Evolutionary conservation across 2,888 invertebrate species (phyloP).

Genomic region (Scelioninae gen. 1): DNA sequence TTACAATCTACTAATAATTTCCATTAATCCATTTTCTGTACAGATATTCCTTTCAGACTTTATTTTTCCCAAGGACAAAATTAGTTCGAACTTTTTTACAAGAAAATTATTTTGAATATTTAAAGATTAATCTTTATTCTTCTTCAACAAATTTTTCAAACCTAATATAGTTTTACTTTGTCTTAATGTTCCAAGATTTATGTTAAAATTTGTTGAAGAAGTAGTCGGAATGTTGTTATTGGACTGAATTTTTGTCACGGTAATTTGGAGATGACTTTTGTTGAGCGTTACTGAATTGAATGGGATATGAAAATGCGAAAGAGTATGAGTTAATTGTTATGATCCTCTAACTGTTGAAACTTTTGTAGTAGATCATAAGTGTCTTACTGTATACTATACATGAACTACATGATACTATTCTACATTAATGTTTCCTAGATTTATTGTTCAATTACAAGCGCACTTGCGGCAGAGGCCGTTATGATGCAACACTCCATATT

Average conservation of each 20-base stretch:
- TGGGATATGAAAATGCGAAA: constrained; percentile 52
- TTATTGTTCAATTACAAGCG: constrained; percentile 73
- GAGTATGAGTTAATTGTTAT: constrained; percentile 78
- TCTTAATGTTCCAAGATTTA: background rate
- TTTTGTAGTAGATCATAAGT: constrained; percentile 83
- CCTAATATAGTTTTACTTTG: background rate
- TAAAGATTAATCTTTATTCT: background rate
- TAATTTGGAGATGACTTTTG: constrained; percentile 50
- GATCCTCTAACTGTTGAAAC: constrained; percentile 83
- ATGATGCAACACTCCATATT: constrained; percentile 70
- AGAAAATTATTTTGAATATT: too few relatives aligned
- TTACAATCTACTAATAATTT: too few relatives aligned
- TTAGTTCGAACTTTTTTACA: too few relatives aligned
- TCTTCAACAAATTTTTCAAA: constrained; percentile 1
- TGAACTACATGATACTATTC: constrained; percentile 81
- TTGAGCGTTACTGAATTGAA: constrained; percentile 39
- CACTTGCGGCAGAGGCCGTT: constrained; percentile 69
- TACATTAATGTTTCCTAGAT: constrained; percentile 83
- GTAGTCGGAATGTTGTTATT: background rate
- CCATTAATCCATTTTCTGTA: too few relatives aligned
- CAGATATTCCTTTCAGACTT: too few relatives aligned
- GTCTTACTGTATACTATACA: constrained; percentile 82
- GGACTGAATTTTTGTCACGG: background rate
- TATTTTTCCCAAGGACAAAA: too few relatives aligned
- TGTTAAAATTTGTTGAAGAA: constrained; percentile 35